Evolutionary conservation across 2,797 vertebrate species (phyloP).

Genomic region (Pyrocephalus nanus): DNA sequence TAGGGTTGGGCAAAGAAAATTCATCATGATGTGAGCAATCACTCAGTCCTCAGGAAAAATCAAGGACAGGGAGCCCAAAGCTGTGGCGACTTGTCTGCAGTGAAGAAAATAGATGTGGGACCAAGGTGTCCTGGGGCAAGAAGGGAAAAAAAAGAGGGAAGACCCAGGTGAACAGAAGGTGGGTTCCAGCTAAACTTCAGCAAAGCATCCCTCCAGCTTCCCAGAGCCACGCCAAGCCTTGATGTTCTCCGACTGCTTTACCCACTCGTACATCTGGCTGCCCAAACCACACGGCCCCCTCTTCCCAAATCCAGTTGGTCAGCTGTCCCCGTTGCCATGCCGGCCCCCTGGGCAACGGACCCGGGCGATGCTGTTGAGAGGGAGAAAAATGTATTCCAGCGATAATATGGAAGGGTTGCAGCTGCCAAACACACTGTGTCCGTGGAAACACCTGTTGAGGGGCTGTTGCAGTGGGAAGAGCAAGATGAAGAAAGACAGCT

Average conservation of each 20-base stretch:
- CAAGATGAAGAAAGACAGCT: constrained; percentile 80
- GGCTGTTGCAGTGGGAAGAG: constrained; percentile 68
- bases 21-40: neutral
- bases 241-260: neutral
- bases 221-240: neutral
- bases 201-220: neutral
- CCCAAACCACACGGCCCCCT: neutral
- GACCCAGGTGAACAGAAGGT: neutral
- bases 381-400: constrained; percentile 72
- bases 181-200: neutral
- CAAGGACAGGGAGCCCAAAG: neutral
- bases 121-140: neutral
- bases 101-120: neutral
- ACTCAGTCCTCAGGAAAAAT: neutral
- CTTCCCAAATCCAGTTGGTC: constrained; percentile 40
- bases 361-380: constrained; percentile 16
- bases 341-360: constrained; percentile 52
- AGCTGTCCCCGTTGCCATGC: constrained; percentile 53
- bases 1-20: neutral
- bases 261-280: neutral
- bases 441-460: constrained; percentile 83
- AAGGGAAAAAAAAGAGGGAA: neutral
- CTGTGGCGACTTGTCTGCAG: neutral
- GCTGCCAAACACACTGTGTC: constrained; percentile 77
- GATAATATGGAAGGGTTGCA: constrained; percentile 72